Evolutionary conservation across 2,888 invertebrate genomes (phyloP), one percentile per base, ranked within the genome.

Genomic region (Acanthosepion esculentum): DNA sequence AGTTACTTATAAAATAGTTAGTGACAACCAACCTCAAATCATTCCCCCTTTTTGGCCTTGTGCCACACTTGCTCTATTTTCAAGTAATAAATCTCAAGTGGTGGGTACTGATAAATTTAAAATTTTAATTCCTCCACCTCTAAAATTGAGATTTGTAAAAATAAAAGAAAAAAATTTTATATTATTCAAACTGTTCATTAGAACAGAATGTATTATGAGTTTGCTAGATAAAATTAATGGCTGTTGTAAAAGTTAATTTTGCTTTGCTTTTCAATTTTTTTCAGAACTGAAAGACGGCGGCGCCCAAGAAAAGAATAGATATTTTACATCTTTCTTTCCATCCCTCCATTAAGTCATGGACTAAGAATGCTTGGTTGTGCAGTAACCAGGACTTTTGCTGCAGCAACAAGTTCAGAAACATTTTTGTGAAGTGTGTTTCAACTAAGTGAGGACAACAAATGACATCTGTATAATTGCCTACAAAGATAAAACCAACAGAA

Each of bases 291-390:
- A 78, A 78, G n/a, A 78, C 78, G 78, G 78, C 78, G 78, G n/a
- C 78, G 78, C n/a, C n/a, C n/a, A n/a, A n/a, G 78, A 78, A 78
- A 78, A 78, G 78, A 78, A 78, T 78, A 33, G 78, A 78, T 78
- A 78, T 78, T n/a, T 78, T n/a, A 2, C 78, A 78, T 78, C 78
- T 78, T 78, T 78, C 78, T 78, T 78, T 78, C 78, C 78, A 78
- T 78, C 78, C 78, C 78, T 78, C 78, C 78, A 78, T 78, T 78
- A 78, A 78, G 78, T n/a, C 78, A 78, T 78, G 78, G 78, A 78
- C 78, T 78, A 12, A 78, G 15, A 78, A 78, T 78, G 78, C n/a
- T 33, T 12, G 33, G n/a, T n/a, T 78, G 33, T 78, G 78, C 78
- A 78, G n/a, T 78, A 78, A n/a, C 78, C n/a, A 78, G 78, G n/a